A percentile compares a stretch with the other conserved stretches of the same genome.
Evolutionary conservation across 2,888 invertebrate genomes (phyloP).

Genomic region (Mamestra brassicae): DNA sequence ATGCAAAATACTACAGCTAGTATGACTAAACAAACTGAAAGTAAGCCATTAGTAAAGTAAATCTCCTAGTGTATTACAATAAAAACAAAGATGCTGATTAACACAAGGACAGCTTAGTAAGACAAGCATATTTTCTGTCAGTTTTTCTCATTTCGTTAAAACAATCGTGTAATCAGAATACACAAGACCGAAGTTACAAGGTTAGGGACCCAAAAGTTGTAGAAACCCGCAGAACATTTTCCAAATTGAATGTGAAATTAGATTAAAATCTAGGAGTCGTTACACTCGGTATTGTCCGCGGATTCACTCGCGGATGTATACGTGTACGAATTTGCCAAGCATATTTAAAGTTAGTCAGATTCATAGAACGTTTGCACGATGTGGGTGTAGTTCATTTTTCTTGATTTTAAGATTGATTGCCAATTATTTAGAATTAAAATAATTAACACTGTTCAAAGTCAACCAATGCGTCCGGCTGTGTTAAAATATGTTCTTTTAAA

Average conservation of each 20-base stretch:
- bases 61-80: no score
- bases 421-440: no score
- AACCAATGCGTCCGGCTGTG: no score
- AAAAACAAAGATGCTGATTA: no score
- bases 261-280: slow-evolving; percentile 57
- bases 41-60: no score
- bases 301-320: slow-evolving; percentile 25
- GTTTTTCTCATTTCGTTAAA: slow-evolving; percentile 39
- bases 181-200: slow-evolving; percentile 45
- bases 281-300: slow-evolving; percentile 31
- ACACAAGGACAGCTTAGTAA: background rate
- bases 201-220: slow-evolving; percentile 51
- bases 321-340: background rate
- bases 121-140: background rate
- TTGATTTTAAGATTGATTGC: no score
- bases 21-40: no score
- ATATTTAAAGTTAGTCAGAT: slow-evolving; percentile 26
- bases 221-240: slow-evolving; percentile 48
- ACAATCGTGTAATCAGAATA: slow-evolving; percentile 29
- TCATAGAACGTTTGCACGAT: background rate
- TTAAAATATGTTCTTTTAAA: no score
- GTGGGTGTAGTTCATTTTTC: background rate
- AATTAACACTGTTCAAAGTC: no score
- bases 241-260: slow-evolving; percentile 61
- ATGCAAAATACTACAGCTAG: no score